These are phyloP conservation scores for Sebastiscus tertius DNA, from an alignment of 2,797 vertebrate species.

Conservation along the genomic window DNA sequence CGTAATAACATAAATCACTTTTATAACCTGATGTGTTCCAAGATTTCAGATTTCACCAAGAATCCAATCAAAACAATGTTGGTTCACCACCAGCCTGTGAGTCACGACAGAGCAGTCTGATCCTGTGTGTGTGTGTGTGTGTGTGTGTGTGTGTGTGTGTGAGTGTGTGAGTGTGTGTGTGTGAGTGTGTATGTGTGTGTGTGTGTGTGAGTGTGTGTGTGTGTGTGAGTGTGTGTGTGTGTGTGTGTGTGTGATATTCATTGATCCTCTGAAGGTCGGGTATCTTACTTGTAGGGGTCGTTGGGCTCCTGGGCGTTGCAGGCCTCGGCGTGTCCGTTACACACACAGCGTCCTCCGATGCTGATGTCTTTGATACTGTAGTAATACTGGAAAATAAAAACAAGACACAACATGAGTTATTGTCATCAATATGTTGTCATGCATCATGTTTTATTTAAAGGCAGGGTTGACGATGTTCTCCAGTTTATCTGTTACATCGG, in stretches of 20 bases:
- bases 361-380: conserved; percentile 97
- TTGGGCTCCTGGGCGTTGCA: conserved; percentile 90
- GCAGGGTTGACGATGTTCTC: too few relatives aligned
- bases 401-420: conserved; percentile 80
- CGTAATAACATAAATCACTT: neutral
- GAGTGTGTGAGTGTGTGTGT: too few relatives aligned
- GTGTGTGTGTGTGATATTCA: neutral
- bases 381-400: conserved; percentile 86
- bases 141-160: conserved; percentile 8
- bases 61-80: neutral
- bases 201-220: too few relatives aligned
- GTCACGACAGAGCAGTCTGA: neutral
- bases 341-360: conserved; percentile 91
- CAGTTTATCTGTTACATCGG: too few relatives aligned
- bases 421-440: neutral
- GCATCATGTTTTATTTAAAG: too few relatives aligned
- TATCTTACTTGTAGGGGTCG: conserved; percentile 91
- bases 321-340: conserved; percentile 92
- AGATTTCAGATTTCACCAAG: too few relatives aligned
- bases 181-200: too few relatives aligned
- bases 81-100: neutral
- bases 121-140: neutral
- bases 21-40: neutral
- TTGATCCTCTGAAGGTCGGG: neutral
- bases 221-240: conserved; percentile 9